phyloP scores from a whole-genome alignment of 2,888 invertebrate species.

The Mythimna albipuncta region DNA sequence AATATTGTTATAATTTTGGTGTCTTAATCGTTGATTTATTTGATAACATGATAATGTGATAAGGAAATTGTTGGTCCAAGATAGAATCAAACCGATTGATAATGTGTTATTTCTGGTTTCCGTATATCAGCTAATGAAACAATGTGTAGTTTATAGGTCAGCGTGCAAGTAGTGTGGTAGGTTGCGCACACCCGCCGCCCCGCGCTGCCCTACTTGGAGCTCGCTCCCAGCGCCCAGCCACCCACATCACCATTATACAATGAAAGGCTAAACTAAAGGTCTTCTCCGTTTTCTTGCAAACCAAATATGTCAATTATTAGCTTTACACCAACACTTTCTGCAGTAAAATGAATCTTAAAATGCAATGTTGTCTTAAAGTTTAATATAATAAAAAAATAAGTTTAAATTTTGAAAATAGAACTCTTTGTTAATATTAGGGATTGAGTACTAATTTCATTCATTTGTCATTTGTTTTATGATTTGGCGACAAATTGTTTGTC shows the following conservation, averaged over 20 bases:
- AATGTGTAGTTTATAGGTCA: constrained; percentile 33
- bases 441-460: too few species aligned
- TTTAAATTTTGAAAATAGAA: too few species aligned
- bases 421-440: too few species aligned
- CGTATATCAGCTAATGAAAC: constrained; percentile 16
- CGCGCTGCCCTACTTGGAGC: constrained; percentile 40
- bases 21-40: neutral
- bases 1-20: neutral
- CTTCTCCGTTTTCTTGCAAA: constrained; percentile 11
- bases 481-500: too few species aligned
- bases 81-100: neutral
- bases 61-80: neutral
- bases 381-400: too few species aligned
- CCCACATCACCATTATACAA: constrained; percentile 24
- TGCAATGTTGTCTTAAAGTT: neutral
- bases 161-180: constrained; percentile 7
- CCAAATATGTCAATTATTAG: constrained; percentile 9
- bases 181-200: constrained; percentile 22
- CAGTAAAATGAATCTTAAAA: constrained; percentile 21
- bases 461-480: too few species aligned
- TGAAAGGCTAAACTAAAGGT: constrained; percentile 36
- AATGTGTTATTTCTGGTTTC: constrained; percentile 3
- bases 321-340: constrained; percentile 9
- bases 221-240: constrained; percentile 1
- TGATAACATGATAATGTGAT: neutral